Evolutionary conservation across 2,797 vertebrate genomes (phyloP), one percentile per base, ranked within the genome.

Genomic region (Amblyraja radiata): DNA sequence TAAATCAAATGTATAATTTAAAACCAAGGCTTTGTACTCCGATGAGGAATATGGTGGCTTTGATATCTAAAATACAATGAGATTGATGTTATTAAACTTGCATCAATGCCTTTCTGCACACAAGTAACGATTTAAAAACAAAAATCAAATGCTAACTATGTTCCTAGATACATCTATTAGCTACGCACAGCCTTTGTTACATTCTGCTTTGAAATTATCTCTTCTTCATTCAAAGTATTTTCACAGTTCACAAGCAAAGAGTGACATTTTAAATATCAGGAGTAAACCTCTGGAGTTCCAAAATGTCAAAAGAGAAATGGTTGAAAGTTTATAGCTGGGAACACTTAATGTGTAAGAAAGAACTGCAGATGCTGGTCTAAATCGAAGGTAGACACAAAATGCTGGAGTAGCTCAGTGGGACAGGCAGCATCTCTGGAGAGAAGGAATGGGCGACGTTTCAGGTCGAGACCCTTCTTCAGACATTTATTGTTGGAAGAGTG

Each of bases 191-290:
- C 25, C 90, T 91, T 91, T 90, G 88, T 90, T 13, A 36, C 46
- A 90, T 25, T 39, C 25, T 68, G 88, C 88, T 90, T 90, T 54
- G 68, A 92, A 92, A 76, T 14, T 10, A 74, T 54, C 28, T 1
- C 84, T 88, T 74, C 25, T 74, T 92, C 90, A 92, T 58, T n/a
- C 71, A 92, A 92, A 92, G 90, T 92, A 76, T 92, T 92, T 92
- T 58, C 71, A 76, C 71, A 92, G 90, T 92, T 92, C 90, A 92
- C 46, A 76, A 28, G 90, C 36, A 92, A 74, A 54, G 71, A 6
- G 16, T 76, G 90, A 76, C 90, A 92, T 92, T 92, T 92, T 92
- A 92, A 92, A 92, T 92, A n/a, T 76, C 28, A 21, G 71, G 71
- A 74, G 23, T 92, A 71, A 74, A 92, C 90, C 90, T 58, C 23